These are phyloP conservation scores for Melinaea marsaeus DNA, from an alignment of 2,888 invertebrate genomes.

Conservation along the genomic window DNA sequence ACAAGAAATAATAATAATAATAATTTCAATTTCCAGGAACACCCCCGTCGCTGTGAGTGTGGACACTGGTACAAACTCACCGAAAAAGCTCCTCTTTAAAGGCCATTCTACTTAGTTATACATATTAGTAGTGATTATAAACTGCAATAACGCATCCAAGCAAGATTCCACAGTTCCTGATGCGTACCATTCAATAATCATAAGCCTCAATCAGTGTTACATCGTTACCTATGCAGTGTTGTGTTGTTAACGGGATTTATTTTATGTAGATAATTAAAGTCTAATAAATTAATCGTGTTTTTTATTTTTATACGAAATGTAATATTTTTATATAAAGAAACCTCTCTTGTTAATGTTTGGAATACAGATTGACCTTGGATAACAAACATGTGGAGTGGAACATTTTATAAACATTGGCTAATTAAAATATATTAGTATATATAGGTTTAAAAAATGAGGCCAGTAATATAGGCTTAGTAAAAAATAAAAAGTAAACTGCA, in stretches of 20 bases:
- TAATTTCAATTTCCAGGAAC: slow-evolving; percentile 77
- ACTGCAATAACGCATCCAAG: slow-evolving; percentile 57
- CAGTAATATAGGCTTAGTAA: no score
- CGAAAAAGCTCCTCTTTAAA: slow-evolving; percentile 85
- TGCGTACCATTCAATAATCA: slow-evolving; percentile 57
- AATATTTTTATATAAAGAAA: no score
- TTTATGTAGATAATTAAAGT: slow-evolving; percentile 40
- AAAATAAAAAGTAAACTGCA: no score
- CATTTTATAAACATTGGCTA: no score
- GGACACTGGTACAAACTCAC: slow-evolving; percentile 97
- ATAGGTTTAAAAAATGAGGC: no score
- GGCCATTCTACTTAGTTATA: slow-evolving; percentile 55
- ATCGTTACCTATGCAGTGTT: slow-evolving; percentile 41
- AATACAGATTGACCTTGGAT: no score
- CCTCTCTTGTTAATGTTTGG: no score
- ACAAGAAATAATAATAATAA: neutral
- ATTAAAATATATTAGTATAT: no score
- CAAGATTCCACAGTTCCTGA: slow-evolving; percentile 40
- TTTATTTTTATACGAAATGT: slow-evolving; percentile 27
- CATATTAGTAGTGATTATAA: slow-evolving; percentile 58
- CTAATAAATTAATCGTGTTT: slow-evolving; percentile 22
- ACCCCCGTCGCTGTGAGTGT: slow-evolving; percentile 95
- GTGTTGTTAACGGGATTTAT: slow-evolving; percentile 37
- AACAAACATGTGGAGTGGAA: no score
- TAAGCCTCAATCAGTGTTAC: slow-evolving; percentile 66